Base-by-base conservation (phyloP, 1,140 invertebrate genomes). In the Spodoptera frugiperda region DNA sequence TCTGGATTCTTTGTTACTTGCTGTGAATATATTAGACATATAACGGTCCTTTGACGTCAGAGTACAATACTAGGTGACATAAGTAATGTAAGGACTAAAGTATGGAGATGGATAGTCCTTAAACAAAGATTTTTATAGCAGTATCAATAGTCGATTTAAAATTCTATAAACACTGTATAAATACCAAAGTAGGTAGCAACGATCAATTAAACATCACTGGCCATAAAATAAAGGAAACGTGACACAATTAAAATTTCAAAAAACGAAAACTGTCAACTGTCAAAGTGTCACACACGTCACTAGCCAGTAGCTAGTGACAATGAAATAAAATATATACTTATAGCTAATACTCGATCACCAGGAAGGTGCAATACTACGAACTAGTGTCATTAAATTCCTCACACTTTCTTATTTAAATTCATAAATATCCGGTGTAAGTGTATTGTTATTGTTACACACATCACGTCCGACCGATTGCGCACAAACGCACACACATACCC, bases 331-430 rank as follows among this genome's bases (percentile, higher is more conserved):
- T 30, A 30, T 21, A 65, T 65, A 75, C 15, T 53, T 65, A 53
- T 53, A 39, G 15, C 87, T 91, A 90, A 80, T 88, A 87, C 87
- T 83, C 86, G 81, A 81, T 78, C 85, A 93, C 90, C 89, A 92
- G 91, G 90, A 93, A 93, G 89, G 87, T 85, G 84, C 84, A 81
- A 82, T 92, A 91, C 90, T 85, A 85, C 85, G 91, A 92, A 92
- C 79, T 87, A 67, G 81, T 85, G 86, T 88, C 89, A 93, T 93
- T 93, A 92, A 92, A 93, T 92, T 93, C 91, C 86, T 91, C 87
- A 91, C 92, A 93, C 90, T 92, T 93, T 93, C 91, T 89, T 87
- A 92, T 93, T 93, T 91, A 89, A 91, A 93, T 93, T 93, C 92
- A 93, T 93, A 93, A 92, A 93, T 93, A 91, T 93, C 92, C 92